Base-by-base conservation (phyloP, 92 coral and sea anemone genomes). In the Epizoanthus stellaris region DNA sequence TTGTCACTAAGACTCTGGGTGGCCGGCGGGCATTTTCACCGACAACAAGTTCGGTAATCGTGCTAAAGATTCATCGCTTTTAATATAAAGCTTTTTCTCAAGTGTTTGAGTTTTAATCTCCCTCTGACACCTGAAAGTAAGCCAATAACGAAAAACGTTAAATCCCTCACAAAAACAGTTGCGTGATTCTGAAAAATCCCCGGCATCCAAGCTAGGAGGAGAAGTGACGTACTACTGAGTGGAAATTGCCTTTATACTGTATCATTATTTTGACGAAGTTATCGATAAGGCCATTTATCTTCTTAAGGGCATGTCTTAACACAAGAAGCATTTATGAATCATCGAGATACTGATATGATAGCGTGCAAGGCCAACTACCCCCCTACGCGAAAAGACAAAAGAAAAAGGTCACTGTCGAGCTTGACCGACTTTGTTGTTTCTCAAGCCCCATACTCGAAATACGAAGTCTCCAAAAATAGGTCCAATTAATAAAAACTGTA, bases 211-310 rank as follows among this genome's bases (percentile, higher is more conserved):
- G n/a, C n/a, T n/a, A n/a, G 53, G 42, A 45, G 47, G 72, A 77
- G 82, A 63, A 39, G 71, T 79, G 83, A 79, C 83, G 83, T 79
- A 58, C 71, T 13, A 79, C 83, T 4, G 57, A 11, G 72, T 40
- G 45, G 65, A 62, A 45, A 62, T 43, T 21, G 71, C 49, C 60
- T 63, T 25, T 62, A 14, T 62, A 63, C 40, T 62, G 83, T 79
- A 62, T 79, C 83, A 58, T 63, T 79, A 63, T 79, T 79, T 79
- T 62, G 83, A 79, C 83, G 83, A 62, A 85, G 90, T 88, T 85
- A 91, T 91, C 89, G 94, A 91, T 91, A 85, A 89, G 91, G 92
- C 92, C 80, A 91, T 91, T 91, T 88, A 91, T 91, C 92, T 91
- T 91, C 66, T 69, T 81, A 59, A 88, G 89, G 77, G 82, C 89